Base-by-base conservation (phyloP, 2,888 invertebrate genomes). In the Mythimna albipuncta region DNA sequence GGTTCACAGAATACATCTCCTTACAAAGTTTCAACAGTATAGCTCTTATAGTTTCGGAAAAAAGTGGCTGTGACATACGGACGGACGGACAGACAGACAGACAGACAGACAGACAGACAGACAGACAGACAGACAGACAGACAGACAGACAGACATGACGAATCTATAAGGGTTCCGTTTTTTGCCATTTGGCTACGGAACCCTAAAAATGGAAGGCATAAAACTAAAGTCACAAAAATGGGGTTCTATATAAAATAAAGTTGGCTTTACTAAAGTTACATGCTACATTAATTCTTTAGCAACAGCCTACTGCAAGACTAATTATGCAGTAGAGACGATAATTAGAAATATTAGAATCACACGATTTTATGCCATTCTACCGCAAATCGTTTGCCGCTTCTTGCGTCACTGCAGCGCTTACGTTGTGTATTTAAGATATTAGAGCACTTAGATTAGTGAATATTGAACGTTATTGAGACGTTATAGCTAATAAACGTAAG, bases 331-430 rank as follows among this genome's bases (percentile, higher is more conserved):
- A 57, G 16, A 35, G 41, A 61, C 50, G 52, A 69, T 81, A 71
- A 84, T 69, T 64, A 78, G 1, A 70, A n/a, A 70, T 35, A 78
- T 70, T 77, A 50, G 62, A 61, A 81, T 81, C 81, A 57, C 81
- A 81, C 81, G 81, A 63, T 81, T 84, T 84, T 81, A 66, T 75
- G 69, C n/a, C 13, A 64, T 55, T 64, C 63, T 47, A n/a, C 13
- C n/a, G 41, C 32, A 50, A 72, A 54, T 65, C 32, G 61, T 58
- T 38, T 67, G 44, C 50, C 2, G 26, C 44, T 61, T 35, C 58
- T 81, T 81, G 58, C 81, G 52, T 75, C 81, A 80, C 50, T 65
- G 19, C 59, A 21, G 21, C 41, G 19, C 35, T 26, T 21, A 61
- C n/a, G 38, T 13, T 62, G 41, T 80, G 47, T 69, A 58, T 67